These are phyloP conservation scores for Eumaeus atala DNA, from an alignment of 1,140 invertebrate species.

Conservation along the genomic window DNA sequence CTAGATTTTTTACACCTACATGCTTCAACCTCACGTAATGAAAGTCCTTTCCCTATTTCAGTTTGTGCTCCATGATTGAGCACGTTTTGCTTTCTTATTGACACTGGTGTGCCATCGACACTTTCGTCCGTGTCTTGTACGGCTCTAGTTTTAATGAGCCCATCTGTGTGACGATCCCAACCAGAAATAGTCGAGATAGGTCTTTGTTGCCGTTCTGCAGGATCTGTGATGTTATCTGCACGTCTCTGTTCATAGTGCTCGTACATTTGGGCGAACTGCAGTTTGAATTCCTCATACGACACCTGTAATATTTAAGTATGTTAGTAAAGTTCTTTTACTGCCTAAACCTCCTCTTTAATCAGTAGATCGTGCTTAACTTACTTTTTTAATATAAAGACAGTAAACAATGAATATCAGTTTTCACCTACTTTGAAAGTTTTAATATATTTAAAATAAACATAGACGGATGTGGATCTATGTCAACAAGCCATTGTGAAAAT, in stretches of 20 bases:
- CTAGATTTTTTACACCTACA: slow-evolving; percentile 47
- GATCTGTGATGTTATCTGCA: slow-evolving; percentile 95
- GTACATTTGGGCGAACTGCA: slow-evolving; percentile 97
- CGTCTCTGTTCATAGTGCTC: slow-evolving; percentile 95
- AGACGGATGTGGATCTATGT: no score
- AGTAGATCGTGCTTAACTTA: background rate
- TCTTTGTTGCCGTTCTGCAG: slow-evolving; percentile 90
- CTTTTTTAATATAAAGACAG: no score
- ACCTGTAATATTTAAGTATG: slow-evolving; percentile 74
- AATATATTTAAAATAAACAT: no score
- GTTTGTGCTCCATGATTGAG: slow-evolving; percentile 74
- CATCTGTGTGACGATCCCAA: slow-evolving; percentile 82
- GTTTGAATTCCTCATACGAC: slow-evolving; percentile 97
- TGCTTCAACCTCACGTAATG: slow-evolving; percentile 60
- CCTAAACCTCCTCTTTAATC: background rate
- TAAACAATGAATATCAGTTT: no score
- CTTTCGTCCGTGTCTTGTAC: slow-evolving; percentile 58
- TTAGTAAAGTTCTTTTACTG: slow-evolving; percentile 3
- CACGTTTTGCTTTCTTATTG: slow-evolving; percentile 50
- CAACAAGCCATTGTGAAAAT: no score
- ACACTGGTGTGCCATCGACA: slow-evolving; percentile 43
- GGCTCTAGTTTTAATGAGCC: slow-evolving; percentile 63
- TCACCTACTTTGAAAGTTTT: no score
- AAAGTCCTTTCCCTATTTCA: slow-evolving; percentile 67
- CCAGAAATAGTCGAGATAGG: slow-evolving; percentile 97